These are phyloP conservation scores for Acrocera orbiculus DNA, from an alignment of 2,888 invertebrate genomes.

Conservation along the genomic window DNA sequence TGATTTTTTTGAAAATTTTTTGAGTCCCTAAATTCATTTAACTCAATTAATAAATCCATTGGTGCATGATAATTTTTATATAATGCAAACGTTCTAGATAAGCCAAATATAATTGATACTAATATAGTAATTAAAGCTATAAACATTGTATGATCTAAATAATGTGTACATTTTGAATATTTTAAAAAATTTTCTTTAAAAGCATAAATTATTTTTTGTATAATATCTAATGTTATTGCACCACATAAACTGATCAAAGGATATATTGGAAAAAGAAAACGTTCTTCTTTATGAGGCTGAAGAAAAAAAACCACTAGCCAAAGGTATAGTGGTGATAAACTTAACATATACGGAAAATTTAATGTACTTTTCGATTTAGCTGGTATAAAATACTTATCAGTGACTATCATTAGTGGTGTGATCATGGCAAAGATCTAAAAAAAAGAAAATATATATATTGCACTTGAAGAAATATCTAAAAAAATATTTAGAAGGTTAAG, in stretches of 20 bases:
- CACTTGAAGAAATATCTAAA: too few relatives aligned
- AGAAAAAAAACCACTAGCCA: conserved; percentile 81
- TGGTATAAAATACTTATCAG: conserved; percentile 42
- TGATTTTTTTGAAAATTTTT: conserved; percentile 21
- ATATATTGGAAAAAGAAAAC: conserved; percentile 77
- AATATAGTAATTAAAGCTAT: conserved; percentile 46
- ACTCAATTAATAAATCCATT: conserved; percentile 63
- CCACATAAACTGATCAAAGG: conserved; percentile 73
- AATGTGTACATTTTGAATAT: conserved; percentile 36
- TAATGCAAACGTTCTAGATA: conserved; percentile 43
- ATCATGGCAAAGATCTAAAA: conserved; percentile 45
- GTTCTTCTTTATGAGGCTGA: conserved; percentile 85
- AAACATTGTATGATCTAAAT: conserved; percentile 57
- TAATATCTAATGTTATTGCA: conserved; percentile 57
- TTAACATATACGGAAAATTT: conserved; percentile 57
- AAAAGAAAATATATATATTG: conserved; percentile 6
- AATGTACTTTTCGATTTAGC: conserved; percentile 49
- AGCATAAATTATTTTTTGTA: conserved; percentile 56
- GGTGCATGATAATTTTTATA: conserved; percentile 75
- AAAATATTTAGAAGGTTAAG: too few relatives aligned
- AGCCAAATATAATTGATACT: conserved; percentile 38
- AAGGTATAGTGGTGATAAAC: conserved; percentile 58
- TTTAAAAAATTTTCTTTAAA: conserved; percentile 23
- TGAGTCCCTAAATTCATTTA: conserved; percentile 32
- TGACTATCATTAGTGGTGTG: conserved; percentile 38